These are phyloP conservation scores for Magallana ariakensis DNA, from an alignment of 1,140 invertebrate species.

Conservation along the genomic window DNA sequence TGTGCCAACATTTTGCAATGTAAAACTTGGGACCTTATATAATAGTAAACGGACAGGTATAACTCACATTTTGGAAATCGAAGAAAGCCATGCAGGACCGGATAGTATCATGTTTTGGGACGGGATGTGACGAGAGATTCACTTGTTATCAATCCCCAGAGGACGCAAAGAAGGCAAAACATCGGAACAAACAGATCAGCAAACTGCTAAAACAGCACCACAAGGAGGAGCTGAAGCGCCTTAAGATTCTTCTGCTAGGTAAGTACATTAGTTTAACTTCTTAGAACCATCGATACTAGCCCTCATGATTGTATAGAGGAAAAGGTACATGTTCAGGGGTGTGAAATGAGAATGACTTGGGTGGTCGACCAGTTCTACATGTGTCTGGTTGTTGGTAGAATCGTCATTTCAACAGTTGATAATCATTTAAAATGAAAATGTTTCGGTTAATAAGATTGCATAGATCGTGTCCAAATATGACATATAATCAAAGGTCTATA, in stretches of 20 bases:
- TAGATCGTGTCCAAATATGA: too few species aligned
- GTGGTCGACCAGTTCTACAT: too few species aligned
- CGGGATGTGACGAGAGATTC: slow-evolving; percentile 29
- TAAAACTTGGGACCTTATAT: background rate
- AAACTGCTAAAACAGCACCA: slow-evolving; percentile 68
- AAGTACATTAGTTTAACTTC: slow-evolving; percentile 9
- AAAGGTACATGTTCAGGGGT: too few species aligned
- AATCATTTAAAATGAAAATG: too few species aligned
- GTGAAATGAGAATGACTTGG: too few species aligned
- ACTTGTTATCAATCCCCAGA: slow-evolving; percentile 49
- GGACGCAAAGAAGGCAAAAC: slow-evolving; percentile 64
- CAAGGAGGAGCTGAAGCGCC: slow-evolving; percentile 68
- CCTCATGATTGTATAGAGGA: too few species aligned
- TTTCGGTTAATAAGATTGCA: too few species aligned
- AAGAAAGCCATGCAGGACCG: background rate
- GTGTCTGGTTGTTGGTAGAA: too few species aligned
- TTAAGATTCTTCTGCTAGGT: slow-evolving; percentile 74
- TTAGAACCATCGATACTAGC: too few species aligned
- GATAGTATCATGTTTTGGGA: slow-evolving; percentile 34
- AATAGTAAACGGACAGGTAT: background rate
- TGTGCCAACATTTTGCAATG: background rate
- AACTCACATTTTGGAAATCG: too few species aligned
- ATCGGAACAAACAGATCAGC: slow-evolving; percentile 70
- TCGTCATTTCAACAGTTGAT: too few species aligned
- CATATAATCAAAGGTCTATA: too few species aligned